These are phyloP conservation scores for Vulpes ferrilata DNA, from an alignment of 2,113 vertebrate species.

Conservation along the genomic window DNA sequence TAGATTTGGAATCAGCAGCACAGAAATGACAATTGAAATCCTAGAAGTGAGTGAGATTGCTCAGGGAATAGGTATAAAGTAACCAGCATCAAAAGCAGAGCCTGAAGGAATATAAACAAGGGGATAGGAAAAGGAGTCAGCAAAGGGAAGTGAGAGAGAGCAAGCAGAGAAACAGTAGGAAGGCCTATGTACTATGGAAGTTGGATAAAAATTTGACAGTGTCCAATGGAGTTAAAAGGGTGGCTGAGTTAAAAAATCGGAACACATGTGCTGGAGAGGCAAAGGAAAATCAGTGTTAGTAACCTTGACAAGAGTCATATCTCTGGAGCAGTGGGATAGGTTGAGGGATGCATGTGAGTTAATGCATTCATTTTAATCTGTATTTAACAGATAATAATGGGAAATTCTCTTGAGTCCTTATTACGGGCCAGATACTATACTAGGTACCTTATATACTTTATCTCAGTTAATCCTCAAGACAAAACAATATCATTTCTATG, in stretches of 20 bases:
- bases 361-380: background rate
- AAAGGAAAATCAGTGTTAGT: background rate
- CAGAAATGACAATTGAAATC: background rate
- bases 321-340: background rate
- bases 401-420: background rate
- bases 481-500: background rate
- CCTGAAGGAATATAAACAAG: background rate
- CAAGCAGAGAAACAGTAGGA: background rate
- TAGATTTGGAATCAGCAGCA: background rate
- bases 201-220: background rate
- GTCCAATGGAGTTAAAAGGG: background rate
- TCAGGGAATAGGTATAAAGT: background rate
- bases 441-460: background rate
- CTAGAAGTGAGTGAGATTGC: background rate
- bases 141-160: background rate
- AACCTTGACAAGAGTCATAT: background rate
- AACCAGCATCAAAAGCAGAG: background rate
- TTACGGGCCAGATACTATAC: background rate
- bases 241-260: background rate
- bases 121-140: background rate
- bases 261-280: background rate
- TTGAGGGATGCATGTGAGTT: background rate
- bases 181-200: background rate
- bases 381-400: background rate
- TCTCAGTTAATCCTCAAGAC: background rate